Conservation (phyloP, 2,113 vertebrate species). For the Zosterops japonicus region DNA sequence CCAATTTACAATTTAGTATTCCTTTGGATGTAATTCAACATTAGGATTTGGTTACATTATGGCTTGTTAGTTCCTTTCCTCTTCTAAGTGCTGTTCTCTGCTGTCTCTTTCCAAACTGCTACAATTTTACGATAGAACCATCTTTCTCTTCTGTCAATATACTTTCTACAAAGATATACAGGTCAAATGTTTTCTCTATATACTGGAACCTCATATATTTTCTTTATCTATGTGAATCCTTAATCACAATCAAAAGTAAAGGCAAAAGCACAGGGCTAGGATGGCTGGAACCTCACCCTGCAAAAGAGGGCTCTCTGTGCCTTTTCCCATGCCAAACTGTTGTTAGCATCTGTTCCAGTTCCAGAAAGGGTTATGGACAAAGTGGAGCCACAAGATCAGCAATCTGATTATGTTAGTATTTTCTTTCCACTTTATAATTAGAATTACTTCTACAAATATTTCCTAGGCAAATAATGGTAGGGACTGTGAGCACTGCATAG, state of each 20-base stretch:
- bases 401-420: not conserved
- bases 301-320: rapidly evolving
- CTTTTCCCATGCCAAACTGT: not conserved
- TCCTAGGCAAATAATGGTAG: not conserved
- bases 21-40: not conserved
- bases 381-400: not conserved
- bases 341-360: rapidly evolving
- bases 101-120: not conserved
- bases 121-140: not conserved
- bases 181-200: not conserved
- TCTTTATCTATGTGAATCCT: not conserved
- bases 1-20: not conserved
- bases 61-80: not conserved
- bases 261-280: not conserved
- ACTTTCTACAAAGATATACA: not conserved
- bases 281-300: not conserved
- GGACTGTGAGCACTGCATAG: not conserved
- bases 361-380: not conserved
- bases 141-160: not conserved
- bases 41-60: not conserved
- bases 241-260: not conserved
- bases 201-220: not conserved
- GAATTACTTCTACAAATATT: not conserved
- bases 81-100: not conserved
- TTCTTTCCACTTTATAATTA: not conserved